phyloP scores from a whole-genome alignment of 2,888 invertebrate genomes.

The Hydrotaea diabolus region DNA sequence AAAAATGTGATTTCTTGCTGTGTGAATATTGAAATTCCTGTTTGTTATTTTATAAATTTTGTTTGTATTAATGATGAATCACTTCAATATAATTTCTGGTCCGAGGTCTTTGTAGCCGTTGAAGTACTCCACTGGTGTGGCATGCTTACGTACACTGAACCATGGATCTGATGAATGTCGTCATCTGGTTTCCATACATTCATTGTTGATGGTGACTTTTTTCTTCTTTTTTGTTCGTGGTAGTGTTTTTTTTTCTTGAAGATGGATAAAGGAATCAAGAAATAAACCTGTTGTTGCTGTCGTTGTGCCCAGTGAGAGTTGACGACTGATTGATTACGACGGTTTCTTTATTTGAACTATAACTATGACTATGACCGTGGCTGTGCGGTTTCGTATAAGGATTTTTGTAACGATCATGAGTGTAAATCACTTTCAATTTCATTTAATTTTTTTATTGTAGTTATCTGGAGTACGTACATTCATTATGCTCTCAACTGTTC shows the following conservation, averaged over 20 bases:
- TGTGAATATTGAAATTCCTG: slow-evolving; percentile 43
- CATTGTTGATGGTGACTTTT: slow-evolving; percentile 17
- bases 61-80: slow-evolving; percentile 28
- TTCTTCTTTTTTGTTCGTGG: slow-evolving; percentile 6
- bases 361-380: neutral
- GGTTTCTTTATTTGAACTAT: slow-evolving; percentile 1
- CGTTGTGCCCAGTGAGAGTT: slow-evolving; percentile 61
- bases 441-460: slow-evolving; percentile 33
- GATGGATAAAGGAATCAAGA: slow-evolving; percentile 10
- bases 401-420: slow-evolving; percentile 42
- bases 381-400: slow-evolving; percentile 14
- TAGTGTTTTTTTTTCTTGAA: neutral
- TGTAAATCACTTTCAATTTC: slow-evolving; percentile 58
- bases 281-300: slow-evolving; percentile 59
- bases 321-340: slow-evolving; percentile 2
- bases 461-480: neutral
- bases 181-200: slow-evolving; percentile 60
- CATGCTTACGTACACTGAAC: slow-evolving; percentile 10
- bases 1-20: neutral
- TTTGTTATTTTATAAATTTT: slow-evolving; percentile 43
- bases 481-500: too few species aligned
- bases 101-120: slow-evolving; percentile 56
- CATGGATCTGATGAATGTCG: slow-evolving; percentile 58
- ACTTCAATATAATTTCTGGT: slow-evolving; percentile 21
- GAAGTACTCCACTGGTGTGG: neutral